Conservation (phyloP, 2,888 invertebrate genomes). For the Hirtodrosophila cameraria region DNA sequence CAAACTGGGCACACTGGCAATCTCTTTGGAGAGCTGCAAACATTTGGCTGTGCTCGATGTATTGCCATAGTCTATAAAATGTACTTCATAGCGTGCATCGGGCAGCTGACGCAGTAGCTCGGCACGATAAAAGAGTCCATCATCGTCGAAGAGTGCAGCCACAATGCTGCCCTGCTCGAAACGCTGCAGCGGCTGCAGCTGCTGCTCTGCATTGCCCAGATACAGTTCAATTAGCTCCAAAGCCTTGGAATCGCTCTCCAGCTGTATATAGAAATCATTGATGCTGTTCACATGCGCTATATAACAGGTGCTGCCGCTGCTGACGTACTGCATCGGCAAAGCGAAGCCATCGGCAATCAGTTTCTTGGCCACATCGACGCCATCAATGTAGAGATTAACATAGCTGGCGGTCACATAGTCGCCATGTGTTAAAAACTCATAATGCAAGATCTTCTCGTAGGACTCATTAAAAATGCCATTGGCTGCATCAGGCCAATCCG, state of each 20-base stretch:
- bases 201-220: constrained; percentile 85
- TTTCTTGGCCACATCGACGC: constrained; percentile 87
- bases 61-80: constrained; percentile 90
- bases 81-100: constrained; percentile 86
- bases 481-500: constrained; percentile 88
- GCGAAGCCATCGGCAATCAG: constrained; percentile 87
- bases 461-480: constrained; percentile 86
- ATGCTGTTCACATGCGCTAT: constrained; percentile 90
- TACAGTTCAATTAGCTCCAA: constrained; percentile 86
- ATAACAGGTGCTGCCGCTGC: constrained; percentile 87
- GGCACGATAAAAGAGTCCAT: constrained; percentile 88
- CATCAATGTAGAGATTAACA: constrained; percentile 87
- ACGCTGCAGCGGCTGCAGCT: constrained; percentile 85
- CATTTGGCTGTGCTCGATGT: constrained; percentile 86
- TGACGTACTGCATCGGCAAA: constrained; percentile 85
- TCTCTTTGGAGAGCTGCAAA: constrained; percentile 86
- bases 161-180: constrained; percentile 85
- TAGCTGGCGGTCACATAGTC: constrained; percentile 82
- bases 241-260: constrained; percentile 87
- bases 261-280: constrained; percentile 91
- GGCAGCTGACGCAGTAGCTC: constrained; percentile 86
- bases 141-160: constrained; percentile 88
- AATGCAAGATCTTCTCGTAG: constrained; percentile 79
- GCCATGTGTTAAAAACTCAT: constrained; percentile 83
- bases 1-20: constrained; percentile 86